These are phyloP conservation scores for Drosophila repleta DNA, from an alignment of 1,140 invertebrate genomes.

Conservation along the genomic window DNA sequence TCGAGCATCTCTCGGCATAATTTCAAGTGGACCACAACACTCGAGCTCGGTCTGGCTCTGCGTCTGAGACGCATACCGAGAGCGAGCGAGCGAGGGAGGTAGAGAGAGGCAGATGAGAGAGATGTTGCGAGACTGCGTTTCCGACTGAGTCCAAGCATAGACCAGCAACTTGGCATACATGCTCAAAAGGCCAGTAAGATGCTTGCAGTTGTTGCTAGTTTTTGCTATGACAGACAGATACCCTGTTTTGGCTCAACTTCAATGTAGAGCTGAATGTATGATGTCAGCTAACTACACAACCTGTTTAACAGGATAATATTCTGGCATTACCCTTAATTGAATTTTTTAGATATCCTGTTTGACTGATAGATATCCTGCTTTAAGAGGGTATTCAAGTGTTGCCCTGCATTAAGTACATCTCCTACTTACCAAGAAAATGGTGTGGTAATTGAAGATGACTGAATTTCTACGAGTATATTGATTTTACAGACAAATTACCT, in stretches of 20 bases:
- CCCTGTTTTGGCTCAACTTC: not conserved
- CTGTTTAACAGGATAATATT: not conserved
- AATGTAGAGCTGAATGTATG: too few species aligned
- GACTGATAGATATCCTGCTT: too few species aligned
- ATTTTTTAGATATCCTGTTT: too few species aligned
- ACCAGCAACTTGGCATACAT: constrained; percentile 37
- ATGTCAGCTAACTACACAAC: not conserved
- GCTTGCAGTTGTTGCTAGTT: not conserved
- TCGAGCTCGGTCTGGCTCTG: constrained; percentile 26
- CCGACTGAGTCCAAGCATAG: constrained; percentile 6
- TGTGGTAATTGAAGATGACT: too few species aligned
- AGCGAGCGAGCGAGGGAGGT: not conserved
- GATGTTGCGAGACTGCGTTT: not conserved
- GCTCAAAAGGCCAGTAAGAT: constrained; percentile 10
- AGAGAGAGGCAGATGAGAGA: not conserved
- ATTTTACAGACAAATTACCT: too few species aligned
- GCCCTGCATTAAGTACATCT: too few species aligned
- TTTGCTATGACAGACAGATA: not conserved
- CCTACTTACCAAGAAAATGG: too few species aligned
- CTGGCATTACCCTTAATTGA: too few species aligned
- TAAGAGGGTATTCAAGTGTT: too few species aligned
- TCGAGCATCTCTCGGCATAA: constrained; percentile 53
- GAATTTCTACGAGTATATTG: too few species aligned
- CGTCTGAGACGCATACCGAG: not conserved
- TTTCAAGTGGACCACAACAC: constrained; percentile 57